These are phyloP conservation scores for Argyrosomus japonicus DNA, from an alignment of 2,113 vertebrate species.

Conservation along the genomic window DNA sequence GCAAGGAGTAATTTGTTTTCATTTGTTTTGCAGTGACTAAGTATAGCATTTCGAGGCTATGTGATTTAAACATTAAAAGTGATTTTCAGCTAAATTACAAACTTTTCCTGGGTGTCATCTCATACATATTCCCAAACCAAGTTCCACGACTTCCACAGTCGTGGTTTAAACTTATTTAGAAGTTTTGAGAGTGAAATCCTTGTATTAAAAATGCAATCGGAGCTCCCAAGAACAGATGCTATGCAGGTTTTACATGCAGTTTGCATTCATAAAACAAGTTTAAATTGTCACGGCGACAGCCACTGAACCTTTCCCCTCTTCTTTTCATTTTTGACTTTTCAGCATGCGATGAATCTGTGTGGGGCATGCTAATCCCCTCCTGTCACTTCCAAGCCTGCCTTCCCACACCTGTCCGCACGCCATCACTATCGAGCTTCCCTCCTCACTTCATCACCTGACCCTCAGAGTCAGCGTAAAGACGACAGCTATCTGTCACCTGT, in stretches of 20 bases:
- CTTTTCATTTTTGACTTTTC: not conserved
- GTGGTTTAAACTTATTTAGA: constrained; percentile 10
- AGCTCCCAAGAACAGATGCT: not conserved
- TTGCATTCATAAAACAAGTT: not conserved
- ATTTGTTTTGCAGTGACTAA: constrained; percentile 18
- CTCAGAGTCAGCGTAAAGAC: not conserved
- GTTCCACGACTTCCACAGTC: constrained; percentile 8
- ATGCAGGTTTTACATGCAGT: not conserved
- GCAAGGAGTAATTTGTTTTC: constrained; percentile 4
- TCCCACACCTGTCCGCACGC: constrained; percentile 24
- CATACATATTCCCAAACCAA: constrained; percentile 39
- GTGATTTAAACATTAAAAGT: constrained; percentile 27
- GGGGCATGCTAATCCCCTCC: not conserved
- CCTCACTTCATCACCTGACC: constrained; percentile 1
- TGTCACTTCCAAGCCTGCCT: constrained; percentile 6
- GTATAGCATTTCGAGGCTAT: not conserved
- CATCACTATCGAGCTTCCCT: not conserved
- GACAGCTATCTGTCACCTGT: constrained; percentile 11
- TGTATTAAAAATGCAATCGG: constrained; percentile 20
- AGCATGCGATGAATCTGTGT: not conserved
- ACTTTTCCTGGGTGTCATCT: constrained; percentile 16
- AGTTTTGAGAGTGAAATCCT: constrained; percentile 9
- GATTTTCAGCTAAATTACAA: constrained; percentile 12
- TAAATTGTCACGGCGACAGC: not conserved
- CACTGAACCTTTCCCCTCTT: not conserved